phyloP scores from a whole-genome alignment of 2,888 invertebrate genomes.

The Strigamia crassipes region DNA sequence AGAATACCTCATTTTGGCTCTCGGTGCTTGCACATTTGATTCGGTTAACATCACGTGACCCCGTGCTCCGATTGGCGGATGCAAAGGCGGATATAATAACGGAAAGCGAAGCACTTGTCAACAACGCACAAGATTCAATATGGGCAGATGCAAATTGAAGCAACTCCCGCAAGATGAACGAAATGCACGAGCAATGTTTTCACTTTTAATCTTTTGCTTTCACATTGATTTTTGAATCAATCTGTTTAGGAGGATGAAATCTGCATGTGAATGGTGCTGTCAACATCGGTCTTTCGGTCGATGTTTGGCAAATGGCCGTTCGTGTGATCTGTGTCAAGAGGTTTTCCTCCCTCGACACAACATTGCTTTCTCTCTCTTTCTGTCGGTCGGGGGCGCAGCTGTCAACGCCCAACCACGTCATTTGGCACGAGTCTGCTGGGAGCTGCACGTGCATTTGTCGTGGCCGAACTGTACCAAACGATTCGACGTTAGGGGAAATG shows the following conservation, averaged over 20 bases:
- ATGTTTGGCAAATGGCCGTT: constrained; percentile 22
- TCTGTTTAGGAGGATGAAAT: constrained; percentile 10
- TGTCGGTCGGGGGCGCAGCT: constrained; percentile 30
- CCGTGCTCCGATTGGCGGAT: constrained; percentile 15
- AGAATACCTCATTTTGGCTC: constrained; percentile 12
- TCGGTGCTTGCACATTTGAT: constrained; percentile 11
- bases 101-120: constrained; percentile 22
- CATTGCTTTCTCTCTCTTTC: constrained; percentile 30
- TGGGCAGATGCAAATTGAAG: constrained; percentile 27
- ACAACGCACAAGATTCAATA: constrained; percentile 22
- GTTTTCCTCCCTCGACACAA: constrained; percentile 30
- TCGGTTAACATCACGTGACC: constrained; percentile 27
- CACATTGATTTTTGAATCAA: constrained; percentile 26
- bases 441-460: constrained; percentile 13
- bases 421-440: constrained; percentile 15
- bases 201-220: constrained; percentile 4
- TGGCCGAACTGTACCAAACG: constrained; percentile 26
- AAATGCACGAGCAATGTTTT: constrained; percentile 5
- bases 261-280: constrained; percentile 26
- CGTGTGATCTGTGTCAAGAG: constrained; percentile 27
- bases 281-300: constrained; percentile 14
- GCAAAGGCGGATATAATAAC: constrained; percentile 6
- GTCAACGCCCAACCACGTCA: constrained; percentile 25
- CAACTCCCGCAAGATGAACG: constrained; percentile 8
- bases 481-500: constrained; percentile 4